Percentiles rank a stretch among this genome's conserved stretches.
Conservation (phyloP, 2,888 invertebrate species). For the Helleia helle region DNA sequence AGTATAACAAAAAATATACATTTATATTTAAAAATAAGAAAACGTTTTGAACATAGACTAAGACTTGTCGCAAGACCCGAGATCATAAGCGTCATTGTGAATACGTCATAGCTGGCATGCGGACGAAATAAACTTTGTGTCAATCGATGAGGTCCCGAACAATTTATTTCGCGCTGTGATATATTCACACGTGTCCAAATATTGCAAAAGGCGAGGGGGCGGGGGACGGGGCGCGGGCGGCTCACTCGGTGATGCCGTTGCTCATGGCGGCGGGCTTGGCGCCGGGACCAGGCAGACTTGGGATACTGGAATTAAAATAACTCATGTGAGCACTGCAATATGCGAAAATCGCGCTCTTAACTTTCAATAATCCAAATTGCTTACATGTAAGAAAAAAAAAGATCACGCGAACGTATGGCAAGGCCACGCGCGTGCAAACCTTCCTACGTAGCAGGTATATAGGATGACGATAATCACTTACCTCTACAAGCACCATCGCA, state of each 20-base stretch:
- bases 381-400: too few species aligned
- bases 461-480: too few species aligned
- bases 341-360: too few species aligned
- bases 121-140: slow-evolving; percentile 20
- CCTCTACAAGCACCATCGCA: too few species aligned
- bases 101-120: slow-evolving; percentile 57
- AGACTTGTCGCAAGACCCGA: slow-evolving; percentile 50
- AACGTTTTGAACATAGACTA: slow-evolving; percentile 35
- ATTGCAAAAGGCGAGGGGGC: slow-evolving; percentile 48
- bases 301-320: slow-evolving; percentile 32
- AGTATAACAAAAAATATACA: slow-evolving; percentile 43
- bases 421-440: too few species aligned
- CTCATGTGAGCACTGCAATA: too few species aligned
- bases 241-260: slow-evolving; percentile 51
- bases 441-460: too few species aligned
- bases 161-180: slow-evolving; percentile 49
- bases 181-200: slow-evolving; percentile 50
- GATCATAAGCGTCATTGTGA: slow-evolving; percentile 55
- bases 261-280: slow-evolving; percentile 36
- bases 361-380: not conserved
- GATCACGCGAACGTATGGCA: too few species aligned
- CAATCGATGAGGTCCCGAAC: slow-evolving; percentile 45
- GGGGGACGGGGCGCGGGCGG: slow-evolving; percentile 18
- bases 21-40: slow-evolving; percentile 39
- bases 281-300: slow-evolving; percentile 28